Conservation (phyloP, 1,140 invertebrate species). For the Tigriopus japonicus region DNA sequence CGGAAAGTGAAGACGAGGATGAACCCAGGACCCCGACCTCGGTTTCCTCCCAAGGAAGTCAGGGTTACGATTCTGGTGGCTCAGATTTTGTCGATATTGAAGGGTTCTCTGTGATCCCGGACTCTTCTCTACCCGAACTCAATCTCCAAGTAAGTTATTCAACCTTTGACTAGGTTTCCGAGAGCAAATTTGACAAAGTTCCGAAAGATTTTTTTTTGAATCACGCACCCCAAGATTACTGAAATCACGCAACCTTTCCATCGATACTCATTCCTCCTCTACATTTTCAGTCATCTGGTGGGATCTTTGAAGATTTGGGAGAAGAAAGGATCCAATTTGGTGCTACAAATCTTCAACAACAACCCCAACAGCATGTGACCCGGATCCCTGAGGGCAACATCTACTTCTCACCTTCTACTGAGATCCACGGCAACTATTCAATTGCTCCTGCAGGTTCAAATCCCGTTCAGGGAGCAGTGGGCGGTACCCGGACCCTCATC, state of each 20-base stretch:
- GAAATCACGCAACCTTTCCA: not conserved
- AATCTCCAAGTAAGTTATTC: conserved; percentile 17
- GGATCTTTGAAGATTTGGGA: conserved; percentile 16
- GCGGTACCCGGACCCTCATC: too few relatives aligned
- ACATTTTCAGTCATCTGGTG: conserved; percentile 12
- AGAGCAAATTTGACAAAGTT: conserved; percentile 1
- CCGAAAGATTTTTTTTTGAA: not conserved
- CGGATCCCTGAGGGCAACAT: not conserved
- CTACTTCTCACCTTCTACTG: not conserved
- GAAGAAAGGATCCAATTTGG: conserved; percentile 17
- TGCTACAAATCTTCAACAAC: not conserved
- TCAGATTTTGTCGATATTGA: conserved; percentile 13
- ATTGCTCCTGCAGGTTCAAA: not conserved
- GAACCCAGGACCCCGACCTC: conserved; percentile 6
- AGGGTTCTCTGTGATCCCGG: conserved; percentile 17
- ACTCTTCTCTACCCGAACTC: conserved; percentile 17
- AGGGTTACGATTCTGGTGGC: conserved; percentile 9
- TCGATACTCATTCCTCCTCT: not conserved
- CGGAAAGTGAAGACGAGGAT: conserved; percentile 11
- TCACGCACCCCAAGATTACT: not conserved
- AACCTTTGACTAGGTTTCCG: not conserved
- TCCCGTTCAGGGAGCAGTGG: too few relatives aligned
- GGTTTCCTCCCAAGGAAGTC: conserved; percentile 13
- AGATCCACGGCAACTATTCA: conserved; percentile 5
- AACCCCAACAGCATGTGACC: not conserved